These are phyloP conservation scores for Harpagifer antarcticus DNA, from an alignment of 2,797 vertebrate species.

Conservation along the genomic window DNA sequence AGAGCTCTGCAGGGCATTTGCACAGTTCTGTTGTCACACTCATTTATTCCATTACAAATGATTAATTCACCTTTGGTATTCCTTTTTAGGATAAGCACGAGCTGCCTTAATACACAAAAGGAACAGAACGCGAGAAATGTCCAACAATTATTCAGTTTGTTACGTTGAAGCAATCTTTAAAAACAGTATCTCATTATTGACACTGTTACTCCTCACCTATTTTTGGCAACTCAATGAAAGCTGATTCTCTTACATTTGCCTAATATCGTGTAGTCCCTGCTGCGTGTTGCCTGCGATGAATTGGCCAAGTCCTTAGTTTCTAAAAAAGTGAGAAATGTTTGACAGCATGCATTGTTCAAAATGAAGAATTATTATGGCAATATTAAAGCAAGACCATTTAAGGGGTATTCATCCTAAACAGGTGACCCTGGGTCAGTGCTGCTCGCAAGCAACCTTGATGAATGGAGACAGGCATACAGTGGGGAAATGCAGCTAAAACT, in stretches of 20 bases:
- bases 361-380: conserved; percentile 27
- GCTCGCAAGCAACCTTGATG: conserved; percentile 47
- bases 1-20: conserved; percentile 37
- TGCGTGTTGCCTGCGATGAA: conserved; percentile 11
- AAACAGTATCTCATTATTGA: conserved; percentile 1
- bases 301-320: conserved; percentile 8
- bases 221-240: conserved; percentile 15
- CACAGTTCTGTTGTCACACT: conserved; percentile 62
- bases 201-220: neutral
- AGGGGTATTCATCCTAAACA: conserved; percentile 46
- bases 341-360: conserved; percentile 22
- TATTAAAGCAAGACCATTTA: conserved; percentile 44
- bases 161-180: neutral
- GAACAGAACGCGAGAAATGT: conserved; percentile 16
- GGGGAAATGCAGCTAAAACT: conserved; percentile 8
- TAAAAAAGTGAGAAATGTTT: conserved; percentile 26
- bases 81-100: conserved; percentile 28
- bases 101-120: conserved; percentile 21
- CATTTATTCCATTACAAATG: conserved; percentile 69
- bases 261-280: conserved; percentile 12
- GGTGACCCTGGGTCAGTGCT: conserved; percentile 25
- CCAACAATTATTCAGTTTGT: neutral
- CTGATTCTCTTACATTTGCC: conserved; percentile 2
- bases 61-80: conserved; percentile 62
- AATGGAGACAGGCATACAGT: conserved; percentile 29